phyloP scores from a whole-genome alignment of 2,888 invertebrate genomes.

The Tromatobia lineatoria region DNA sequence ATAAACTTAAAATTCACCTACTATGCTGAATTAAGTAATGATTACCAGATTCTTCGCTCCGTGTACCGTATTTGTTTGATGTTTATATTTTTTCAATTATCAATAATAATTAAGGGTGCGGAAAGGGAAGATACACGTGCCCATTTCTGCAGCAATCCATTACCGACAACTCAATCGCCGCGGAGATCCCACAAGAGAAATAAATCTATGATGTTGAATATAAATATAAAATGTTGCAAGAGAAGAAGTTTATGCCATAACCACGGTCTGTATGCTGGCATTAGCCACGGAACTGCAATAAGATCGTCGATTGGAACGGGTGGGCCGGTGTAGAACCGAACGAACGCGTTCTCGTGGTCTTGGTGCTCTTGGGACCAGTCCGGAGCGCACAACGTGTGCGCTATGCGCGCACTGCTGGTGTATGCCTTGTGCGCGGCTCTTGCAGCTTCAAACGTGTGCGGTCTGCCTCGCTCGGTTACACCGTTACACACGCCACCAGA shows the following conservation, averaged over 20 bases:
- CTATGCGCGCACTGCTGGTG: conserved; percentile 2
- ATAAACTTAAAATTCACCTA: too few relatives aligned
- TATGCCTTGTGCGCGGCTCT: conserved; percentile 11
- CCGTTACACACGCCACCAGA: conserved; percentile 43
- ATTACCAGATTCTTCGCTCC: too few relatives aligned
- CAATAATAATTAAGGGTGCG: not conserved
- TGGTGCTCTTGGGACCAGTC: not conserved
- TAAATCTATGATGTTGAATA: conserved; percentile 22
- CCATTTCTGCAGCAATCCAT: not conserved
- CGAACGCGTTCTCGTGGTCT: not conserved
- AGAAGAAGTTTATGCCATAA: conserved; percentile 11
- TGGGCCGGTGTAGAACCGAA: conserved; percentile 13
- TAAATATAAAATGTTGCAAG: conserved; percentile 35
- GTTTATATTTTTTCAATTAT: too few relatives aligned
- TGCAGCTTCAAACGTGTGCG: conserved; percentile 43
- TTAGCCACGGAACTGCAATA: conserved; percentile 37
- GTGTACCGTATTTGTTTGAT: too few relatives aligned
- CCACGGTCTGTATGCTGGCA: conserved; percentile 23
- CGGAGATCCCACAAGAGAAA: not conserved
- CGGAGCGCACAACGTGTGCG: conserved; percentile 29
- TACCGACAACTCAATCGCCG: not conserved
- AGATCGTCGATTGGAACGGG: conserved; percentile 54
- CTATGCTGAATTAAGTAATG: too few relatives aligned
- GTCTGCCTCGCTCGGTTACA: conserved; percentile 45
- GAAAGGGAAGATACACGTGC: not conserved